These are phyloP conservation scores for Helobdella robusta DNA, from an alignment of 2,888 invertebrate species.

Conservation along the genomic window DNA sequence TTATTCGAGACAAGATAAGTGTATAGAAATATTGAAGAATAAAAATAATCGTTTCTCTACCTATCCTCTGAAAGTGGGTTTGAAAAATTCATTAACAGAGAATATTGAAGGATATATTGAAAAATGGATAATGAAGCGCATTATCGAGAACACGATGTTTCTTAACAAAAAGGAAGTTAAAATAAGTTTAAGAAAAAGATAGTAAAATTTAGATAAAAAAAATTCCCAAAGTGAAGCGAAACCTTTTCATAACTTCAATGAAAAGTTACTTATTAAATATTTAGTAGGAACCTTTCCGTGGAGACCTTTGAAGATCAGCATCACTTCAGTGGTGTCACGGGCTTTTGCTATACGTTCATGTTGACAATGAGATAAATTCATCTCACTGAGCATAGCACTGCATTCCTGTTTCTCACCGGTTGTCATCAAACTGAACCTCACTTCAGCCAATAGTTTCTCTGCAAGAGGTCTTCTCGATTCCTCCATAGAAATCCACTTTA, in stretches of 20 bases:
- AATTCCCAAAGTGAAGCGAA: too few species aligned
- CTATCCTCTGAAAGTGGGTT: conserved; percentile 14
- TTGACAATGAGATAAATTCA: background rate
- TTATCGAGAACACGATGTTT: too few species aligned
- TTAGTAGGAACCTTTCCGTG: conserved; percentile 4
- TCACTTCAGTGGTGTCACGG: conserved; percentile 10
- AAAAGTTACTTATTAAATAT: background rate
- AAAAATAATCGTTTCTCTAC: too few species aligned
- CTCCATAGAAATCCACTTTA: conserved; percentile 16
- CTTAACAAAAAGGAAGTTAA: too few species aligned
- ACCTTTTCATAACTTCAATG: too few species aligned
- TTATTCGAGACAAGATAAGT: too few species aligned
- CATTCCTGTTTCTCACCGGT: conserved; percentile 6
- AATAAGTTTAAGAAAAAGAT: too few species aligned
- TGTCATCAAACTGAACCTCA: conserved; percentile 18
- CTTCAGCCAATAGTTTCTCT: conserved; percentile 1
- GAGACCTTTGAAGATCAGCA: conserved; percentile 22
- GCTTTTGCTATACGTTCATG: conserved; percentile 7
- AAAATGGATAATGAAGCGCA: too few species aligned
- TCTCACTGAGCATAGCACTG: background rate
- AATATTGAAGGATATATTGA: too few species aligned
- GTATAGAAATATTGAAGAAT: too few species aligned
- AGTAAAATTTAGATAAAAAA: too few species aligned
- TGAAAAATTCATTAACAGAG: too few species aligned
- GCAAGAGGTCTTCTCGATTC: background rate